Evolutionary conservation across 37 sponge, comb jelly and placozoan species (phyloP).

Genomic region (Haliclona indistincta): DNA sequence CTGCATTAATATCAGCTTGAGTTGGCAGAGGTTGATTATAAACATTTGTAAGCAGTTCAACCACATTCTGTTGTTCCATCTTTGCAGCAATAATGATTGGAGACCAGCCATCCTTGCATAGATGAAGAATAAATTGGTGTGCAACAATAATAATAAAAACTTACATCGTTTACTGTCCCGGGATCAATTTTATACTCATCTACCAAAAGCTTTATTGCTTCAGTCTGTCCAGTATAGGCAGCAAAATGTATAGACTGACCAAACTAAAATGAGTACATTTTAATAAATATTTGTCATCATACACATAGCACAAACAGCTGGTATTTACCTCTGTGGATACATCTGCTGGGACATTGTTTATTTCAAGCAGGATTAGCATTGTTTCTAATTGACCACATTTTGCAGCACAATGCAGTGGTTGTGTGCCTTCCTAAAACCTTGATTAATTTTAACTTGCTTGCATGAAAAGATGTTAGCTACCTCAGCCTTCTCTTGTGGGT

Average conservation of each 20-base stretch:
- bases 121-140: not conserved
- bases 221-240: not conserved
- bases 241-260: slow-evolving; percentile 5
- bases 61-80: not conserved
- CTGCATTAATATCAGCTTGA: too few species aligned
- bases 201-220: not conserved
- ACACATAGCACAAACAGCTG: not conserved
- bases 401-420: slow-evolving; percentile 12
- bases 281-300: not conserved
- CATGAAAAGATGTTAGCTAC: not conserved
- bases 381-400: not conserved
- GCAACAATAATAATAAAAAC: not conserved
- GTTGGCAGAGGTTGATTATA: slow-evolving; percentile 15
- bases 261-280: not conserved
- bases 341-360: not conserved
- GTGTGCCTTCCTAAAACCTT: not conserved
- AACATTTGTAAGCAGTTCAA: slow-evolving; percentile 5
- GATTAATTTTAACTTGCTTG: not conserved
- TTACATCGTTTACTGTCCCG: not conserved
- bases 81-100: slow-evolving; percentile 9
- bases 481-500: slow-evolving; percentile 27
- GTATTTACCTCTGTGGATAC: not conserved
- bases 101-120: slow-evolving; percentile 10
- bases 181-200: slow-evolving; percentile 2
- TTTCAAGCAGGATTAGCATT: not conserved